A percentile compares a stretch with the other conserved stretches of the same genome.
These are phyloP conservation scores for Phyllotis vaccarum DNA, from an alignment of 2,797 vertebrate genomes.

Conservation along the genomic window DNA sequence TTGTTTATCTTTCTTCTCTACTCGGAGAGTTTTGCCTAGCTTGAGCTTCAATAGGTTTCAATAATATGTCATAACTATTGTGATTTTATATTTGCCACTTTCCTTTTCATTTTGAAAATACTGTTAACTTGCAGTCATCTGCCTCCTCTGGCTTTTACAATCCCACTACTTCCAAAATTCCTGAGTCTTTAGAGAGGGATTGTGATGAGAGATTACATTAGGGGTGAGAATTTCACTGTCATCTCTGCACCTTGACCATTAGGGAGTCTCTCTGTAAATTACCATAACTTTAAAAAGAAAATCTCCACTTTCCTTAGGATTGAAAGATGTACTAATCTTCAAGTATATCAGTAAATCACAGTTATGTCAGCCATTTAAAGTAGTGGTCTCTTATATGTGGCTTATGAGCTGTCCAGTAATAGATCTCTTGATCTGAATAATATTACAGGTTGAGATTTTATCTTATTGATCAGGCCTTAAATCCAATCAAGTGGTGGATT, in stretches of 20 bases:
- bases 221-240: neutral
- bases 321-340: neutral
- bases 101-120: neutral
- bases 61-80: neutral
- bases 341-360: neutral
- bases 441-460: neutral
- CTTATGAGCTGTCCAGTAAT: neutral
- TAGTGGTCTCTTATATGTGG: no score
- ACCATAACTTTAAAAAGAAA: neutral
- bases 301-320: neutral
- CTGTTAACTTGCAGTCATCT: neutral
- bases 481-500: neutral
- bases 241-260: neutral
- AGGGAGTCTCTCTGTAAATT: no score
- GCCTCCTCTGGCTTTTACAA: neutral
- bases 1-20: neutral
- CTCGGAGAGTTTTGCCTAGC: neutral
- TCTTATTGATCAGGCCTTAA: neutral
- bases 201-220: neutral
- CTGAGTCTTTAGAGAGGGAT: neutral
- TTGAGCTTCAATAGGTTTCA: neutral
- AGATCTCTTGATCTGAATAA: neutral
- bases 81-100: no score
- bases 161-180: no score
- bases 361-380: no score